phyloP scores from a whole-genome alignment of 2,113 vertebrate species.

The Psilopsiagon aurifrons region DNA sequence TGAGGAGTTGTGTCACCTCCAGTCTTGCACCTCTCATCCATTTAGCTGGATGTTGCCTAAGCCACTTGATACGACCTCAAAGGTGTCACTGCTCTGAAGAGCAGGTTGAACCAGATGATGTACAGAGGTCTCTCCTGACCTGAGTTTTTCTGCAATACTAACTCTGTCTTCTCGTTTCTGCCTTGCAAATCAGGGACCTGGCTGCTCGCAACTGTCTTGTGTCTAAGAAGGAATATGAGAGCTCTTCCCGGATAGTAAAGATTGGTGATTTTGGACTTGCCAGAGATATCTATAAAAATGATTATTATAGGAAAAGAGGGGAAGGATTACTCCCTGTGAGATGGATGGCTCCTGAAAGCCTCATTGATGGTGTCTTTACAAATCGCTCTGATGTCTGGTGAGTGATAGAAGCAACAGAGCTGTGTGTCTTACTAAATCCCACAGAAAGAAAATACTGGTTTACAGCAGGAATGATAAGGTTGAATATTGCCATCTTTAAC shows the following conservation, averaged over 20 bases:
- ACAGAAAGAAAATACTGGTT: background rate
- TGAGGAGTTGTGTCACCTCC: background rate
- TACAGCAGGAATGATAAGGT: background rate
- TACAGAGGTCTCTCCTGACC: background rate
- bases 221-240: constrained; percentile 72
- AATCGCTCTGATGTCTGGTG: constrained; percentile 81
- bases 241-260: constrained; percentile 69
- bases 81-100: background rate
- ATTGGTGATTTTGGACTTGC: constrained; percentile 83
- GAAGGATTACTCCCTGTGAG: constrained; percentile 81
- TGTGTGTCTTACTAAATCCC: background rate
- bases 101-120: background rate
- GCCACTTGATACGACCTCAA: background rate
- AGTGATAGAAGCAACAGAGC: background rate
- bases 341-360: constrained; percentile 84
- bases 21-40: background rate
- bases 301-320: constrained; percentile 83
- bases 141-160: background rate
- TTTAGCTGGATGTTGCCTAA: background rate
- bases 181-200: constrained; percentile 73
- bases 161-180: background rate
- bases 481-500: background rate
- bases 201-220: constrained; percentile 84
- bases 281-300: constrained; percentile 82
- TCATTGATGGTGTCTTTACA: constrained; percentile 82